These are phyloP conservation scores for Cryptotis parvus DNA, from an alignment of 2,113 vertebrate genomes.

Conservation along the genomic window DNA sequence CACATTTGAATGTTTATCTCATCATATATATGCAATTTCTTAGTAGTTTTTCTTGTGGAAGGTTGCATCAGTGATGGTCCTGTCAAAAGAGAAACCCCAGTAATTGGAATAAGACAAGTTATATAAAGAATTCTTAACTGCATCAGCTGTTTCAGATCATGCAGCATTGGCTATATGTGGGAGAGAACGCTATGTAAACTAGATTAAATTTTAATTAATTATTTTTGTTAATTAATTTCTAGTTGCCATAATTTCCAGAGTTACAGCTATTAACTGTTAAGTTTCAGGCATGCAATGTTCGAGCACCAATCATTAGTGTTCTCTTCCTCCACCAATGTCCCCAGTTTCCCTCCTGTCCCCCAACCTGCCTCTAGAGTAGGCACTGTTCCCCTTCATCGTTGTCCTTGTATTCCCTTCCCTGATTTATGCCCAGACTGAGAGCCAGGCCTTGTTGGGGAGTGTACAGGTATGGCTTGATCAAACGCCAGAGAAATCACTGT, in stretches of 20 bases:
- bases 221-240: no score
- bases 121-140: constrained; percentile 9
- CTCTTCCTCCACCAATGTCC: no score
- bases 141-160: neutral
- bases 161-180: neutral
- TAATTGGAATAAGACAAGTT: neutral
- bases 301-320: no score
- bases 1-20: no score
- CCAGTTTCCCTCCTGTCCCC: no score
- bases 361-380: no score
- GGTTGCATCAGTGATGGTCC: neutral
- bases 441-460: neutral
- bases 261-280: neutral
- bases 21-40: no score
- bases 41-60: neutral
- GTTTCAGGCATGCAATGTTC: neutral
- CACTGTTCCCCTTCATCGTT: no score
- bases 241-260: neutral
- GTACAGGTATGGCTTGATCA: neutral
- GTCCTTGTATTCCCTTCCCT: no score
- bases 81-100: neutral
- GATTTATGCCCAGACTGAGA: neutral
- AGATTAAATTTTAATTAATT: no score
- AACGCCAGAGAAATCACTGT: neutral
- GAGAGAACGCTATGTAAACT: neutral